Evolutionary conservation across 2,797 vertebrate species (phyloP), one percentile per base, ranked within the genome.

Genomic region (Helarctos malayanus): DNA sequence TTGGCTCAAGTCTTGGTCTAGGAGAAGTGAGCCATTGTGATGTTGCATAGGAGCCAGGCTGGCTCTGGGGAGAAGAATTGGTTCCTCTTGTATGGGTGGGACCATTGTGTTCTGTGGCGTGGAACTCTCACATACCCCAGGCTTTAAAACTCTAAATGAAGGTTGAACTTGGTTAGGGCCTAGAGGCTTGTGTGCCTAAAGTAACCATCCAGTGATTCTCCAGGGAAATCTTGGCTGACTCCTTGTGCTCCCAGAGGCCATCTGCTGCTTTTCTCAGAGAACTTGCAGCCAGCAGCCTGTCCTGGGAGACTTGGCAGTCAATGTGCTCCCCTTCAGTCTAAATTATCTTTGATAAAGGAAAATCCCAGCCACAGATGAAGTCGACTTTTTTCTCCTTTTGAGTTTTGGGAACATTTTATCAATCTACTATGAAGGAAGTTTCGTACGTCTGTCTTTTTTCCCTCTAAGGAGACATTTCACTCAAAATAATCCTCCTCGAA

Each of bases 211-310:
- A 97, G 11, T 76, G 93, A 83, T 95, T 96, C 97, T 97, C 97
- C 47, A 41, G 92, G 93, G 97, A 93, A 79, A 92, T 85, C 84
- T 97, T 96, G 97, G 94, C 97, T 97, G 84, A 95, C 94, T 97
- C 80, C 41, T 47, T 29, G 9, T 23, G 89, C 73, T 95, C 94
- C 95, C 56, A 82, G 95, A 95, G 92, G 82, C 95, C 95, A 97
- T 96, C 87, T 97, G 95, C 78, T 96, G 91, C 89, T 82, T 97
- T 97, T 91, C 91, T 94, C 88, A 80, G 79, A 89, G 88, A 97
- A 86, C 82, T 54, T 89, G 69, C 78, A 97, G 95, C 95, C 92
- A 96, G 89, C 47, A 97, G 95, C 79, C 88, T 96, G 94, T 96
- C 97, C 96, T 95, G 75, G 76, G 87, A 92, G 68, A 10, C 90